These are phyloP conservation scores for Forpus xanthops DNA, from an alignment of 2,797 vertebrate genomes.

Conservation along the genomic window DNA sequence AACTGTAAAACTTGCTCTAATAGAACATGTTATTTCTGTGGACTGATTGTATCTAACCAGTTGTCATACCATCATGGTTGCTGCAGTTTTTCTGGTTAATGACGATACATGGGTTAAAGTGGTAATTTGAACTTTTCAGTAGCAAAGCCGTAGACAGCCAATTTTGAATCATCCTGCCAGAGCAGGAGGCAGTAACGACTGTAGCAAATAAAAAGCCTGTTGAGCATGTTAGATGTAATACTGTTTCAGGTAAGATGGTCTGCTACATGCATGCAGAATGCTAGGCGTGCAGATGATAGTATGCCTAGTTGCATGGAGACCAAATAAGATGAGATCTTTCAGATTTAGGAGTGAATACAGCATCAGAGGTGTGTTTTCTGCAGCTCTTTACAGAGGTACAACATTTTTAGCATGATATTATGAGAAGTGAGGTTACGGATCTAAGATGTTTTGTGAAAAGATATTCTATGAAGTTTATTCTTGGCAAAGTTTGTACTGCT, in stretches of 20 bases:
- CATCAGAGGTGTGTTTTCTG: neutral
- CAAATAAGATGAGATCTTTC: neutral
- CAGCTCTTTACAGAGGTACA: neutral
- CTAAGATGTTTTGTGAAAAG: neutral
- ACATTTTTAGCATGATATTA: neutral
- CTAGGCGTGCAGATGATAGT: neutral
- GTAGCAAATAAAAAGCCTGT: neutral
- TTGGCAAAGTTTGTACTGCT: neutral
- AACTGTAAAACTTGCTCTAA: neutral
- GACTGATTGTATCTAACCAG: neutral
- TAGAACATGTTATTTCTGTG: neutral
- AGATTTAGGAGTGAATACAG: neutral
- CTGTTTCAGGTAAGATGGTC: neutral
- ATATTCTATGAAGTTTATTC: neutral
- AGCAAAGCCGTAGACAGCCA: neutral
- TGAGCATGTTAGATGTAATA: neutral
- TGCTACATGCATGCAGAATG: neutral
- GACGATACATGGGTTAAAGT: neutral
- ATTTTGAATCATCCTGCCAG: neutral
- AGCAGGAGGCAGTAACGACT: neutral
- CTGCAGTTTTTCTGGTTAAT: neutral
- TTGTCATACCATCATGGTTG: neutral
- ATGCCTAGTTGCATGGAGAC: neutral
- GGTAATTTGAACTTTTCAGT: fast-evolving
- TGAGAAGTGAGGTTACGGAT: neutral